A percentile compares a stretch with the other conserved stretches of the same genome.
These are phyloP conservation scores for Pterocles burchelli DNA, from an alignment of 2,113 vertebrate genomes.

Conservation along the genomic window DNA sequence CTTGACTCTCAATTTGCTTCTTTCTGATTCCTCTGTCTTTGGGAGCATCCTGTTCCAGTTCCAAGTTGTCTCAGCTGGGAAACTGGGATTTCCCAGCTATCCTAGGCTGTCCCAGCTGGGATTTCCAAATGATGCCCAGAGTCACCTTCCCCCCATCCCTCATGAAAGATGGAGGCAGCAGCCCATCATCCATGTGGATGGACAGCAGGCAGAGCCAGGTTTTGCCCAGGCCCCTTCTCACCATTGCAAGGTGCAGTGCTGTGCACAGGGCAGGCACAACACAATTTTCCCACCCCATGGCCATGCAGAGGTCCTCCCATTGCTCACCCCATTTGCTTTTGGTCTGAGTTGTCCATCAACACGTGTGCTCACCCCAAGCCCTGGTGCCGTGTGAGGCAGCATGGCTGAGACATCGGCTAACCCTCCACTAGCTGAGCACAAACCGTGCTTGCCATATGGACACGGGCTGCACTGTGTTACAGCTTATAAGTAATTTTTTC, in stretches of 20 bases:
- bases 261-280: neutral
- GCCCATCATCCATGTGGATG: neutral
- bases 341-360: accelerated
- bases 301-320: neutral
- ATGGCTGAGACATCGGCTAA: accelerated
- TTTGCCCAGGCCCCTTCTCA: neutral
- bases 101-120: neutral
- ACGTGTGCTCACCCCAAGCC: accelerated
- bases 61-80: neutral
- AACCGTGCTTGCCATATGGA: neutral
- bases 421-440: neutral
- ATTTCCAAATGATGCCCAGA: neutral
- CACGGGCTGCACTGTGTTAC: accelerated
- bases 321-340: neutral
- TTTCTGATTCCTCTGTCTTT: neutral
- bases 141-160: neutral
- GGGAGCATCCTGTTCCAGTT: neutral
- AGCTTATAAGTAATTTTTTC: neutral
- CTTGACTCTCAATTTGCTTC: neutral
- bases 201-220: neutral
- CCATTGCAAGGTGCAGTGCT: accelerated
- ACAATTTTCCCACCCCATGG: neutral
- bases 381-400: accelerated
- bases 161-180: neutral
- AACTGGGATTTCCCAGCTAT: neutral